Percentiles rank a stretch among this genome's conserved stretches.
Conservation (phyloP, 2,888 invertebrate species). For the Mycalesis mineus region DNA sequence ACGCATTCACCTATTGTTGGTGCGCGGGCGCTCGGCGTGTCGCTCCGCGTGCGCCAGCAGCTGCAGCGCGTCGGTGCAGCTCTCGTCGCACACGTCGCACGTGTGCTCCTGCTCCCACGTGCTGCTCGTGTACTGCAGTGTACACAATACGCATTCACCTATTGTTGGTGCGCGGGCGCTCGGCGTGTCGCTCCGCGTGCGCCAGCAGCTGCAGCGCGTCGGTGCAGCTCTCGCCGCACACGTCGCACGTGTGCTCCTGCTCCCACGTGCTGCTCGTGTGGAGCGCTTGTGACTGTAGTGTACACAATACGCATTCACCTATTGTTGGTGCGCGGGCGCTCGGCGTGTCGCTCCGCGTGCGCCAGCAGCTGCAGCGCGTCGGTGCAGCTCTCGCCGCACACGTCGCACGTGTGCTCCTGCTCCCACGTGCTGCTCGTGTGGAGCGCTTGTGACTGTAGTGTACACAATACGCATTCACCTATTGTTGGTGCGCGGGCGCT, state of each 20-base stretch:
- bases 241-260: slow-evolving; percentile 55
- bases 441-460: no score
- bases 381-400: slow-evolving; percentile 87
- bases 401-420: slow-evolving; percentile 55
- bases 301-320: slow-evolving; percentile 31
- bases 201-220: slow-evolving; percentile 72
- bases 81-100: slow-evolving; percentile 85
- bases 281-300: no score
- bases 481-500: slow-evolving; percentile 74
- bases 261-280: slow-evolving; percentile 25
- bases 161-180: slow-evolving; percentile 74
- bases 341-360: slow-evolving; percentile 76
- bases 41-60: slow-evolving; percentile 34
- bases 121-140: slow-evolving; percentile 27
- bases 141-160: slow-evolving; percentile 31
- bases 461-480: slow-evolving; percentile 31
- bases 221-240: slow-evolving; percentile 87
- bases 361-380: slow-evolving; percentile 72
- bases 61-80: slow-evolving; percentile 82
- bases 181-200: slow-evolving; percentile 74
- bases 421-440: slow-evolving; percentile 25
- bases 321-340: slow-evolving; percentile 74
- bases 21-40: slow-evolving; percentile 83
- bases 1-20: slow-evolving; percentile 34
- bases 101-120: neutral